Percentiles rank a stretch among this genome's conserved stretches.
These are phyloP conservation scores for Garra rufa DNA, from an alignment of 2,113 vertebrate species.

Conservation along the genomic window DNA sequence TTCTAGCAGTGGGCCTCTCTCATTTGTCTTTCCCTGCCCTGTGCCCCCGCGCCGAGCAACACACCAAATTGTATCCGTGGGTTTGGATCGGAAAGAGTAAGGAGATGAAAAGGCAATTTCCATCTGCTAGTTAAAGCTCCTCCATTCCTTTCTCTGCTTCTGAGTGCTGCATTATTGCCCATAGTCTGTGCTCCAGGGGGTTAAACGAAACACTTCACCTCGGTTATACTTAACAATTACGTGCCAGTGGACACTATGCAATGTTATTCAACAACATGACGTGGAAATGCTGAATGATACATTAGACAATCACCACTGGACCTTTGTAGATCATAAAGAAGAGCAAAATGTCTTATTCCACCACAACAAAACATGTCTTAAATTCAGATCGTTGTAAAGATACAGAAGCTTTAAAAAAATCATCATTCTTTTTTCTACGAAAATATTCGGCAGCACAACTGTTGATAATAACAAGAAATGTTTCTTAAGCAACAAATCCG, in stretches of 20 bases:
- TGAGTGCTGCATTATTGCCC: constrained; percentile 39
- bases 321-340: neutral
- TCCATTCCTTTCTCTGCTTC: constrained; percentile 34
- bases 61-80: constrained; percentile 52
- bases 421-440: neutral
- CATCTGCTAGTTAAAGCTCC: constrained; percentile 34
- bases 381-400: neutral
- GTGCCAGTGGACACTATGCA: constrained; percentile 29
- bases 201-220: constrained; percentile 56
- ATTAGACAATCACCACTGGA: constrained; percentile 6
- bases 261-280: constrained; percentile 3
- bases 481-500: no score
- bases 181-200: constrained; percentile 44
- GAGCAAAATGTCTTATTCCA: neutral
- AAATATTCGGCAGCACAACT: neutral
- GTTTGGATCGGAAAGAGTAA: constrained; percentile 37
- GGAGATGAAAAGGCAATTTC: constrained; percentile 55
- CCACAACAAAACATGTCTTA: neutral
- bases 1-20: constrained; percentile 56
- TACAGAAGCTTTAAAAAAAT: neutral
- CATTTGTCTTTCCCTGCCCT: constrained; percentile 61
- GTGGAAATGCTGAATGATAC: neutral
- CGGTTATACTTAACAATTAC: constrained; percentile 49
- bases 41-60: constrained; percentile 46
- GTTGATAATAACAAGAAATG: neutral